Base-by-base conservation (phyloP, 2,888 invertebrate species). In the Apoda limacodes region DNA sequence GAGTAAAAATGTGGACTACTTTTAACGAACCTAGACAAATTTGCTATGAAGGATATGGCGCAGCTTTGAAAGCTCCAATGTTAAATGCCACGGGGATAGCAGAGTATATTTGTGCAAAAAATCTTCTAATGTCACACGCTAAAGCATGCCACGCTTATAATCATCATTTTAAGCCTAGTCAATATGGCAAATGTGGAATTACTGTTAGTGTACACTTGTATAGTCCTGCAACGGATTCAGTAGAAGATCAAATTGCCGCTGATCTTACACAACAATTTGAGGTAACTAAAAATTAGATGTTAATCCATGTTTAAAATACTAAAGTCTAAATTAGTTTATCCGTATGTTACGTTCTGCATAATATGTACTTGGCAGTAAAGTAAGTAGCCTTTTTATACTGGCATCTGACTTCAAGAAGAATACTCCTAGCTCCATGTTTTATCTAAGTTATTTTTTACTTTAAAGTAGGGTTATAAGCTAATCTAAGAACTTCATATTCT, bases 1-100 rank as follows among this genome's bases (percentile, higher is more conserved):
- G 80, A 34, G 82, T 78, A 0, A 80, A 83, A 42, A 46, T 60
- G 9, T 86, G 84, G 83, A 76, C 84, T 7, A 85, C 86, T 0
- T 74, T 85, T 34, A 85, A 86, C 42, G 85, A 86, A 42, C 84
- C 84, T 0, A 60, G 55, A 34, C 60, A 68, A 36, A 60, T 65
- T 21, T 76, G 71, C 28, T 51, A 46, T 1, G 46, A 55, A 10
- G 82, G 82, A 0, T 86, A 85, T 46, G 80, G 80, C 1, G 30
- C 25, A 2, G 43, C 32, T 0, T 46, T 50, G 0, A 55, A 53
- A 35, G 65, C 71, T 11, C 72, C 71, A 0, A 52, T 59, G 4
- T 31, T 81, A 2, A 60, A 72, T 25, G 52, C 63, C 1, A 58
- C 72, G 2, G 82, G 74, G 20, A 45, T 76, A 4, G 82, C 68